Percentiles rank a stretch among this genome's conserved stretches.
phyloP scores from a whole-genome alignment of 2,888 invertebrate genomes.

The Helobdella robusta region DNA sequence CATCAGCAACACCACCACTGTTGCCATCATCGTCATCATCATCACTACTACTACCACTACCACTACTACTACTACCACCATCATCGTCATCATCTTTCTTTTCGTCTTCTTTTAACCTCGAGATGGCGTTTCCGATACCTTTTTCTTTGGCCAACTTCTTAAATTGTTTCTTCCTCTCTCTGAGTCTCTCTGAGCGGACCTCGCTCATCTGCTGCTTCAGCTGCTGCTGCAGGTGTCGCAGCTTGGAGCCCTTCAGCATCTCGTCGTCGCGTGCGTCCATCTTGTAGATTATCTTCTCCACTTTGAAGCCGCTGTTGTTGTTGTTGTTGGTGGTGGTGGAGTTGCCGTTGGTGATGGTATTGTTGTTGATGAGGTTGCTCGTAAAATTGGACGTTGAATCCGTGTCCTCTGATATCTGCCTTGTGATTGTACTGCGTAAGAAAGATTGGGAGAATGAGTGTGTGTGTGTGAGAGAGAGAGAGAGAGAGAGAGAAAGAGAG shows the following conservation, averaged over 20 bases:
- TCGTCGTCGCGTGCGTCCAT: constrained; percentile 18
- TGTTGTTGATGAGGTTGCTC: no score
- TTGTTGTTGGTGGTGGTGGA: not conserved
- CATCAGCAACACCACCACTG: not conserved
- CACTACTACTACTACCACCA: not conserved
- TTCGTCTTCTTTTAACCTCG: constrained; percentile 10
- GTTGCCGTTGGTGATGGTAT: not conserved
- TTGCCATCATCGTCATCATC: constrained; percentile 1
- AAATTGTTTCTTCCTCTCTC: constrained; percentile 7
- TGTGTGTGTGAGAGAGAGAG: no score
- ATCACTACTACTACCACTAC: not conserved
- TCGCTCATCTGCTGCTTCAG: constrained; percentile 13
- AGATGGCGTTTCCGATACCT: not conserved
- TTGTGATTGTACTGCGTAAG: no score
- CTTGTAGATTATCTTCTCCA: constrained; percentile 20
- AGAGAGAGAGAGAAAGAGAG: no score
- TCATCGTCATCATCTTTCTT: not conserved
- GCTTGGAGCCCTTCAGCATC: not conserved
- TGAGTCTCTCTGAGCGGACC: not conserved
- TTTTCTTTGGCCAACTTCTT: not conserved
- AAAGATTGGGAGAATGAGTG: no score
- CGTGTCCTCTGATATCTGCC: no score
- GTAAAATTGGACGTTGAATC: no score
- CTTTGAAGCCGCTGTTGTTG: not conserved
- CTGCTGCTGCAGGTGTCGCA: not conserved